Conservation (phyloP, 1,140 invertebrate species). For the Pentalonia nigronervosa region DNA sequence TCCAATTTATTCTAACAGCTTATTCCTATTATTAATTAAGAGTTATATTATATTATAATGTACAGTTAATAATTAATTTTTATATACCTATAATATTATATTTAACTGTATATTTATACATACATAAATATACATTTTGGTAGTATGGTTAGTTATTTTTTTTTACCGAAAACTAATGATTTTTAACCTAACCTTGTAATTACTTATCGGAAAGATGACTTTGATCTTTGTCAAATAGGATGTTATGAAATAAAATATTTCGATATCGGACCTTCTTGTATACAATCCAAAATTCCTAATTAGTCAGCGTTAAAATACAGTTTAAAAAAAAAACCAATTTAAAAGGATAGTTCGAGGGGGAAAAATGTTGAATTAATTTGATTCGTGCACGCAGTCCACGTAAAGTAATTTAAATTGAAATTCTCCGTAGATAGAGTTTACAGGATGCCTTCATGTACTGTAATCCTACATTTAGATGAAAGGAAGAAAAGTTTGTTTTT, state of each 20-base stretch:
- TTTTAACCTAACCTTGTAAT: not conserved
- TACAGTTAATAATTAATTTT: no score
- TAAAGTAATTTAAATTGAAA: conserved; percentile 51
- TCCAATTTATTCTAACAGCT: no score
- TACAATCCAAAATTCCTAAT: not conserved
- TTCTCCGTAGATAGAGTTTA: conserved; percentile 35
- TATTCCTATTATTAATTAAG: no score
- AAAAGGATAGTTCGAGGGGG: not conserved
- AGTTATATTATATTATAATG: no score
- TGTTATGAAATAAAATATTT: conserved; percentile 10
- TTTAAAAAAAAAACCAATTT: not conserved
- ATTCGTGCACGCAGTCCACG: conserved; percentile 32
- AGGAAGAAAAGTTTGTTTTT: conserved; percentile 41
- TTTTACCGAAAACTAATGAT: not conserved
- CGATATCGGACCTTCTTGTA: not conserved
- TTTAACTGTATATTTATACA: no score
- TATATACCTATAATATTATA: no score
- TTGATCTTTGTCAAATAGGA: not conserved
- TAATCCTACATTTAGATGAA: conserved; percentile 25
- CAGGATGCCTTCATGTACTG: not conserved
- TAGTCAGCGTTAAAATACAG: not conserved
- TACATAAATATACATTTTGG: no score
- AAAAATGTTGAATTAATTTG: conserved; percentile 42
- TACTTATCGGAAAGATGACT: not conserved
- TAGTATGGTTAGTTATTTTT: not conserved